Evolutionary conservation across 2,888 invertebrate genomes (phyloP), one percentile per base, ranked within the genome.

Genomic region (Lacanobia wlatinum): DNA sequence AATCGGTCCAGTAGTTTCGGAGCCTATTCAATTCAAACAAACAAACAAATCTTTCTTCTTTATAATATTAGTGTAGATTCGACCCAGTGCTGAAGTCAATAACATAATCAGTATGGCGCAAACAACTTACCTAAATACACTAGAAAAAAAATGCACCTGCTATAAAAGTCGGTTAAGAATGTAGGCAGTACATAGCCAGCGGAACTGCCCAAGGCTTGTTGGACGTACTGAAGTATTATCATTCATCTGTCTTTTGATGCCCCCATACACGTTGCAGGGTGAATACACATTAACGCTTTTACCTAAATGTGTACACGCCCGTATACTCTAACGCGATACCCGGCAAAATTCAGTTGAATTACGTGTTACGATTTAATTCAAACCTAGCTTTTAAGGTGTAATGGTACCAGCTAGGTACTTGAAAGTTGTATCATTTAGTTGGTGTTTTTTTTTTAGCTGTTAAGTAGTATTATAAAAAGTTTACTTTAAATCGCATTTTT

Each of bases 221-320:
- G 34, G 58, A 18, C 73, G 8, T 18, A 6, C 40, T 50, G 14
- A 18, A 55, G 40, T 55, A 40, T 40, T 40, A 75, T 43, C 61
- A 61, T 62, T 80, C 74, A 75, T 73, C 50, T 60, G 55, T 12
- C 80, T 76, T 80, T 76, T 76, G 61, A 52, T 46, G 46, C 46
- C 34, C 34, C 55, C 21, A 28, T 50, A 73, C 18, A 38, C 48
- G 48, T 48, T 48, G 18, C 12, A 58, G 38, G 61, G 38, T 56
- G 74, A 80, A 52, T 52, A 74, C 18, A 58, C 58, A 62, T 46
- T 59, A n/a, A 52, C 23, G 56, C 50, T 62, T 74, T 79, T 62
- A n/a, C 21, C 63, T 40, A 8, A 65, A 80, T 75, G 74, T 74
- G 80, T 75, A 46, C 55, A 74, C 55, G 50, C 80, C 75, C 80